Base-by-base conservation (phyloP, 2,113 vertebrate genomes). In the Gracilinanus agilis region DNA sequence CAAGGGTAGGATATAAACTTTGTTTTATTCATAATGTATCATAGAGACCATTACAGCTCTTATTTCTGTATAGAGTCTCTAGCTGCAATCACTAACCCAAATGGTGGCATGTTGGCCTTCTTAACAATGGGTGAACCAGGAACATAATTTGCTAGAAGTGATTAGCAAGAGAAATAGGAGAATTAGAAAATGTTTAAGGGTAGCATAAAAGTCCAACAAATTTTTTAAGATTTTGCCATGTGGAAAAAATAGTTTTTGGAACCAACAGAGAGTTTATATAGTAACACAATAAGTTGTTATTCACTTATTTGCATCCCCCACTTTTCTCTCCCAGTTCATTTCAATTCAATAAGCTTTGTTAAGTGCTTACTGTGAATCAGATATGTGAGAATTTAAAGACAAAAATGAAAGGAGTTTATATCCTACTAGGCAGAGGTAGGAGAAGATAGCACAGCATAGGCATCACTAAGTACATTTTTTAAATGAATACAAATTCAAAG, bases 101-200 rank as follows among this genome's bases (percentile, higher is more conserved):
- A 25, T 7, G 3, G 3, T 49, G 10, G 88, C 21, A 25, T 56
- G 53, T 89, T 91, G 90, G 3, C 7, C 40, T 88, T 53, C 56
- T 61, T 90, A 49, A 58, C 90, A 88, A 90, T 88, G 53, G 92
- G 61, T 54, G 54, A 96, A 54, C 55, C n/a, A 88, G 49, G 89
- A 92, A 53, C 44, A 27, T 90, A 54, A 94, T 92, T 92, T 94
- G 56, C 44, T 40, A 95, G 54, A 97, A 95, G 67, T 55, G 27
- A 34, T 56, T 58, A 61, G 44, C 92, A 54, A 93, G 90, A 88
- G 75, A 90, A 93, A 92, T 54, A 61, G 88, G 53, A 92, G 90
- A 75, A 55, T 94, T n/a, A 89, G 49, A 91, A 94, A 88, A 44
- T 25, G 55, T 58, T 92, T 90, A 89, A 53, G 53, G 25, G 49